These are phyloP conservation scores for Leptinotarsa defecta DNA, from an alignment of 1,140 invertebrate genomes.

Conservation along the genomic window DNA sequence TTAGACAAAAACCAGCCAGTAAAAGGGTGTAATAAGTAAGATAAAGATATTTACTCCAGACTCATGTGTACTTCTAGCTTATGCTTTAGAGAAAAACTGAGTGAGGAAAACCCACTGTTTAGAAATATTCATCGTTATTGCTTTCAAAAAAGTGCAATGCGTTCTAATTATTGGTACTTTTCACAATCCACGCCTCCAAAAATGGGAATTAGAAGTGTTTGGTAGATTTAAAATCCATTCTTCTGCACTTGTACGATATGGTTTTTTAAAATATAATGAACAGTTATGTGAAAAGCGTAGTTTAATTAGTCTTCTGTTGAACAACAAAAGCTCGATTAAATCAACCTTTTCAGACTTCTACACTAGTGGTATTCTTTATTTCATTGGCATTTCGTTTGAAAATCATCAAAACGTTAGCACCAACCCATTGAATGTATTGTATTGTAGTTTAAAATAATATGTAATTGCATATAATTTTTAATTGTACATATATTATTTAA, in stretches of 20 bases:
- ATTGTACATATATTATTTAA: constrained; percentile 38
- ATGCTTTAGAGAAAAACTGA: constrained; percentile 44
- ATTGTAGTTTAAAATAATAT: constrained; percentile 14
- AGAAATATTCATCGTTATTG: constrained; percentile 39
- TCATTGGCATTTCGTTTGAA: constrained; percentile 33
- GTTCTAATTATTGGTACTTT: constrained; percentile 35
- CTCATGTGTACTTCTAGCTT: constrained; percentile 43
- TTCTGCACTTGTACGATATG: constrained; percentile 31
- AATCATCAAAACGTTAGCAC: constrained; percentile 29
- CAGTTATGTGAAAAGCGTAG: not conserved
- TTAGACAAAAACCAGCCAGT: constrained; percentile 16
- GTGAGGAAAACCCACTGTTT: constrained; percentile 31
- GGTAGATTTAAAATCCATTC: constrained; percentile 29
- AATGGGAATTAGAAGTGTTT: constrained; percentile 34
- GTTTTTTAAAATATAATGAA: constrained; percentile 30
- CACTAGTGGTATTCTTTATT: constrained; percentile 42
- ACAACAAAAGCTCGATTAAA: constrained; percentile 21
- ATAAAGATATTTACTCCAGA: constrained; percentile 23
- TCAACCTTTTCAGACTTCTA: constrained; percentile 44
- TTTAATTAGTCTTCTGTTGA: constrained; percentile 5
- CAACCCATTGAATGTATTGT: constrained; percentile 28
- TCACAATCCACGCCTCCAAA: constrained; percentile 38
- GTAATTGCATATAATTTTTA: constrained; percentile 34
- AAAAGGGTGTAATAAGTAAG: constrained; percentile 14
- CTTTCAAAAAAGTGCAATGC: constrained; percentile 42